phyloP scores from a whole-genome alignment of 2,113 vertebrate genomes.

The Mus pahari region DNA sequence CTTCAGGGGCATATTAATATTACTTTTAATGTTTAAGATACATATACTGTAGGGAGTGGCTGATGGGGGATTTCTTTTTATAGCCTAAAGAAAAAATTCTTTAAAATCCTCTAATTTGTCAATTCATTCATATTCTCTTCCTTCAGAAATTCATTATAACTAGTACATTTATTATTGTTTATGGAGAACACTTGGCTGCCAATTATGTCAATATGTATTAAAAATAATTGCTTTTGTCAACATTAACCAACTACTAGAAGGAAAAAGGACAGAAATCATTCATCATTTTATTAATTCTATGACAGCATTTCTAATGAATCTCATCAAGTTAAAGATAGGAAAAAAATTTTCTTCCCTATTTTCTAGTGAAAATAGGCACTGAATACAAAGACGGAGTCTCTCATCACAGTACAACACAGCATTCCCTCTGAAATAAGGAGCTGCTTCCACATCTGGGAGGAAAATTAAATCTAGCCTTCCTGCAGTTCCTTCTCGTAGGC shows the following conservation, averaged over 20 bases:
- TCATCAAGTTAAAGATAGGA: slow-evolving; percentile 59
- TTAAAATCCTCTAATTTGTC: background rate
- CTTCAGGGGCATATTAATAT: slow-evolving; percentile 38
- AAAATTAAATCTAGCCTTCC: slow-evolving; percentile 34
- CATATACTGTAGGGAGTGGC: background rate
- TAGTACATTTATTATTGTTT: slow-evolving; percentile 63
- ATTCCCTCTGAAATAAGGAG: background rate
- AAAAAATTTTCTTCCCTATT: slow-evolving; percentile 50
- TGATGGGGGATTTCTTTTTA: background rate
- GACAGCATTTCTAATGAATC: slow-evolving; percentile 63
- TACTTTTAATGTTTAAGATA: slow-evolving; percentile 4
- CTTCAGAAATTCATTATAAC: slow-evolving; percentile 31
- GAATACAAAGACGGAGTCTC: slow-evolving; percentile 57
- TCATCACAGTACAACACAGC: background rate
- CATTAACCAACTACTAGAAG: slow-evolving; percentile 68
- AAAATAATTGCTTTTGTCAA: slow-evolving; percentile 77
- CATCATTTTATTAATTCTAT: slow-evolving; percentile 66
- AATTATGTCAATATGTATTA: slow-evolving; percentile 69
- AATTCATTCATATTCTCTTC: slow-evolving; percentile 19
- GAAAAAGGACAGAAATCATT: slow-evolving; percentile 68
- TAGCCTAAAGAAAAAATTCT: slow-evolving; percentile 20
- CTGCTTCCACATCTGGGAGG: background rate
- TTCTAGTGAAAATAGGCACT: slow-evolving; percentile 62
- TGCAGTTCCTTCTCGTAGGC: slow-evolving; percentile 12
- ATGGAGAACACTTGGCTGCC: slow-evolving; percentile 51